Conservation (phyloP, 2,888 invertebrate genomes). For the Bombylius discolor region DNA sequence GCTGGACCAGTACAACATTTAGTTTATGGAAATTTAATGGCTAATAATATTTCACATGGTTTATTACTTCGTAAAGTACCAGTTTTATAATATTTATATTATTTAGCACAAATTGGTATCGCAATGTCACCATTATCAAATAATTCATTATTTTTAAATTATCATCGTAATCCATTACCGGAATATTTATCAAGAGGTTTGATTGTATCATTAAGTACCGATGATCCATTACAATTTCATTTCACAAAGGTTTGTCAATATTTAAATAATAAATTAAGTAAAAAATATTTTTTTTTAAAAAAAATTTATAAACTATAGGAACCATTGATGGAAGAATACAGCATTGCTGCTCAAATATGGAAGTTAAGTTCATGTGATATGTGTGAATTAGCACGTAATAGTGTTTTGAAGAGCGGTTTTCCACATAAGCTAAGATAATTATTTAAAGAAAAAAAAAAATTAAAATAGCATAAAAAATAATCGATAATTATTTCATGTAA, state of each 20-base stretch:
- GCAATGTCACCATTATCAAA: constrained; percentile 99
- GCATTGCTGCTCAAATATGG: constrained; percentile 99
- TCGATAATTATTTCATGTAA: too few relatives aligned
- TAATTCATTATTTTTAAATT: constrained; percentile 96
- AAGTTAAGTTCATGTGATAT: constrained; percentile 97
- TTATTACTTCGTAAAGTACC: too few relatives aligned
- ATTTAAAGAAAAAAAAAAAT: too few relatives aligned
- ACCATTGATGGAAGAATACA: constrained; percentile 99
- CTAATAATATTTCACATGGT: too few relatives aligned
- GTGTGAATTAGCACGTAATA: constrained; percentile 95
- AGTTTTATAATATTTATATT: constrained; percentile 95
- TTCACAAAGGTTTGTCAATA: constrained; percentile 71
- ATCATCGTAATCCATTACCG: constrained; percentile 95
- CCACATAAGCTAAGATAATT: constrained; percentile 75
- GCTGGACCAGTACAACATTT: too few relatives aligned
- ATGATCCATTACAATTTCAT: constrained; percentile 98
- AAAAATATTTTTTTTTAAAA: neutral
- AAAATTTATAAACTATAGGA: constrained; percentile 46
- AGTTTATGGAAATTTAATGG: too few relatives aligned
- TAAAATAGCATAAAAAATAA: too few relatives aligned
- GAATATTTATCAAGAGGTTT: constrained; percentile 92
- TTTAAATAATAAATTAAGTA: neutral
- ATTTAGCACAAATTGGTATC: constrained; percentile 92
- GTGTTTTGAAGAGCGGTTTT: constrained; percentile 95
- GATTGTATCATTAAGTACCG: constrained; percentile 88